Conservation (phyloP, 2,113 vertebrate genomes). For the Dendropsophus ebraccatus region DNA sequence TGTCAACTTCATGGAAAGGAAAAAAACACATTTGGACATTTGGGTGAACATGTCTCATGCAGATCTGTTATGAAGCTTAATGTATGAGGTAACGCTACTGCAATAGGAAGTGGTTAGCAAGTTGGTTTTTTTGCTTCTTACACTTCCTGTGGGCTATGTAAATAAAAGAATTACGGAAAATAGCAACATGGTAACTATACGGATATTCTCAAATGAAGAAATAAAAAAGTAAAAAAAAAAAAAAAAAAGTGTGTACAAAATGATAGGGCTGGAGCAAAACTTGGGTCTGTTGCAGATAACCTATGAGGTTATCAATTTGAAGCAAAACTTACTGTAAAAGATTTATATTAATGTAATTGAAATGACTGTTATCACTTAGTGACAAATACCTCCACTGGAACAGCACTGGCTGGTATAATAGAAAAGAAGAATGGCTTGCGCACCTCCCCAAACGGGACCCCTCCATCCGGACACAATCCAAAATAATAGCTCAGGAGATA, state of each 20-base stretch:
- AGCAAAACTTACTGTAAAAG: too few relatives aligned
- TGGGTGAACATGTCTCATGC: not conserved
- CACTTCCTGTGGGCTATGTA: not conserved
- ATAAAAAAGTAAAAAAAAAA: not conserved
- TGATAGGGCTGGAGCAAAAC: not conserved
- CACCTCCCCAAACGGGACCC: too few relatives aligned
- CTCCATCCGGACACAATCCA: too few relatives aligned
- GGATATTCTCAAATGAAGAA: not conserved
- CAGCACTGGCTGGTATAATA: too few relatives aligned
- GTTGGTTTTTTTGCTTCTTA: not conserved
- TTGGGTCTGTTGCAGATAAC: not conserved
- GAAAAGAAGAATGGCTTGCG: too few relatives aligned
- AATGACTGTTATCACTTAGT: too few relatives aligned
- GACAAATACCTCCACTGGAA: too few relatives aligned
- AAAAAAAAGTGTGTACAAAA: not conserved
- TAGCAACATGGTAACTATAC: not conserved
- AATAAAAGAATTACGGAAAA: not conserved
- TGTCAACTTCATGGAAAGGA: not conserved
- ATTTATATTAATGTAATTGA: too few relatives aligned
- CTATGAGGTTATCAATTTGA: not conserved
- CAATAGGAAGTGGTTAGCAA: slow-evolving; percentile 33
- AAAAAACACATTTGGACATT: not conserved
- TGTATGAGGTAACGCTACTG: not conserved
- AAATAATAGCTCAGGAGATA: too few relatives aligned
- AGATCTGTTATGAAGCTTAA: not conserved